Conservation (phyloP, 2,113 vertebrate genomes). For the Indri indri region DNA sequence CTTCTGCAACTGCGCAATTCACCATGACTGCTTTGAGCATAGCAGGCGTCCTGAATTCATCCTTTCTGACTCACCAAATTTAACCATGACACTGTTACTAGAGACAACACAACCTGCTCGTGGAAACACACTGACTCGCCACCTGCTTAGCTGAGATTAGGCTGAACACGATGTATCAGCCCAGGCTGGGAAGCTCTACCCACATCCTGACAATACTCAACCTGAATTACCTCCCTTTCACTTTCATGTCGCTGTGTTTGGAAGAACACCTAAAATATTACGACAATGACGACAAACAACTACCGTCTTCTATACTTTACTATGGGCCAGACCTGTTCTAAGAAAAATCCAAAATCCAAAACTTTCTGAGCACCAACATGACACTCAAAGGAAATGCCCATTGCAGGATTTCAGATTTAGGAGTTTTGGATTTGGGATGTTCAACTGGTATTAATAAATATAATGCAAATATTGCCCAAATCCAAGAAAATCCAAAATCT, state of each 20-base stretch:
- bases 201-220: fast-evolving
- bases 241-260: too few relatives aligned
- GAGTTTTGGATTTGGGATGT: not conserved
- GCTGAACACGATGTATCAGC: not conserved
- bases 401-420: not conserved
- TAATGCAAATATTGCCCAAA: not conserved
- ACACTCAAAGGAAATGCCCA: not conserved
- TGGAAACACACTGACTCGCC: not conserved
- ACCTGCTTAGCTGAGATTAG: too few relatives aligned
- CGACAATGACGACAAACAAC: too few relatives aligned
- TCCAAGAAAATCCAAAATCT: not conserved
- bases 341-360: not conserved
- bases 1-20: not conserved
- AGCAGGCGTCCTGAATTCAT: not conserved
- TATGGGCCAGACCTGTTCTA: too few relatives aligned
- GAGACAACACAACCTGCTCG: not conserved
- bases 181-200: not conserved
- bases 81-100: not conserved
- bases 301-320: too few relatives aligned
- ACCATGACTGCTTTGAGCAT: not conserved
- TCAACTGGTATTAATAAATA: not conserved
- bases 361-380: not conserved
- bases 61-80: not conserved
- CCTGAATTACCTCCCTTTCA: too few relatives aligned
- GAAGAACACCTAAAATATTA: too few relatives aligned